These are phyloP conservation scores for Thryonomys swinderianus DNA, from an alignment of 2,113 vertebrate species.

Conservation along the genomic window DNA sequence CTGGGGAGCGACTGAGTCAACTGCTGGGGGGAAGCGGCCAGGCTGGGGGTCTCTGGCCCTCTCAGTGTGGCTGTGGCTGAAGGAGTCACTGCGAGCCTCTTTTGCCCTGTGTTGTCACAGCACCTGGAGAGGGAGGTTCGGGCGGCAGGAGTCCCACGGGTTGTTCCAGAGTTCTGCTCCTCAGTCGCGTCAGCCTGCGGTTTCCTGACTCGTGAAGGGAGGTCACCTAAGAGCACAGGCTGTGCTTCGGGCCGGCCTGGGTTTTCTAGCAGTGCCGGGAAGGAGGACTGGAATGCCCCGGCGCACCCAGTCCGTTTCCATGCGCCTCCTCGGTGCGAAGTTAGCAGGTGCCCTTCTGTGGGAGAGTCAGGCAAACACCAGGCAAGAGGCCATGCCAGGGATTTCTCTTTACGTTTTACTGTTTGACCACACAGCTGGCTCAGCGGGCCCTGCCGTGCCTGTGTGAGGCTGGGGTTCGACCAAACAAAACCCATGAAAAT, in stretches of 20 bases:
- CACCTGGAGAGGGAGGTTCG: neutral
- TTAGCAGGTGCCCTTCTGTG: neutral
- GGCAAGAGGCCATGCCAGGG: neutral
- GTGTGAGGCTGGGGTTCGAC: neutral
- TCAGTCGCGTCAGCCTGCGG: neutral
- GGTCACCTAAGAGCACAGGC: too few species aligned
- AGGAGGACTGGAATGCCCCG: neutral
- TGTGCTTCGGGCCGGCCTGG: neutral
- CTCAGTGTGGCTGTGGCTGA: accelerated
- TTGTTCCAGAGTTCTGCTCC: neutral
- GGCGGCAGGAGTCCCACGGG: neutral
- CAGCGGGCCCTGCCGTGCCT: neutral
- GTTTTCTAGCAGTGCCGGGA: neutral
- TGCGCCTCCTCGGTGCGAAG: neutral
- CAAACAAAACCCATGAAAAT: neutral
- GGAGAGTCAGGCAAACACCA: neutral
- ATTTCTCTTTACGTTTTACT: neutral
- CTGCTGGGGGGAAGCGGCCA: accelerated
- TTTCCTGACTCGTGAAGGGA: neutral
- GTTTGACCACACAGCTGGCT: neutral
- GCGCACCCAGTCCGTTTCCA: accelerated
- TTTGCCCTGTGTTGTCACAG: neutral
- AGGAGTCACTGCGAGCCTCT: neutral
- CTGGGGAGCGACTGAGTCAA: accelerated
- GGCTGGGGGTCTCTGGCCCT: neutral